These are phyloP conservation scores for Lepisosteus oculatus DNA, from an alignment of 2,113 vertebrate genomes.

Conservation along the genomic window DNA sequence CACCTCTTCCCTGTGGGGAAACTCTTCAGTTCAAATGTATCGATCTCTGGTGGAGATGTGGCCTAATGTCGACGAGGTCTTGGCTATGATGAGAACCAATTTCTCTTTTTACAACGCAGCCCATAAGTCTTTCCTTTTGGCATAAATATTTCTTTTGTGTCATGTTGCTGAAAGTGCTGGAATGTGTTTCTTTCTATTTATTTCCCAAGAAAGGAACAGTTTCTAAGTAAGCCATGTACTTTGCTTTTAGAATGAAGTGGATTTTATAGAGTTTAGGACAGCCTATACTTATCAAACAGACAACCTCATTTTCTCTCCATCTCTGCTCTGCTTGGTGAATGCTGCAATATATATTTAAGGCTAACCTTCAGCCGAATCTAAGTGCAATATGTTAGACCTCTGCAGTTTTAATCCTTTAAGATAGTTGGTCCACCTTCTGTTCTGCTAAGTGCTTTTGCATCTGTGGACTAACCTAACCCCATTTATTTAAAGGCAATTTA, in stretches of 20 bases:
- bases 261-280: constrained; percentile 37
- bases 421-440: constrained; percentile 24
- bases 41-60: too few species aligned
- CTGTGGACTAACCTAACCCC: neutral
- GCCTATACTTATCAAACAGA: constrained; percentile 55
- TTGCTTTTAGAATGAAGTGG: constrained; percentile 55
- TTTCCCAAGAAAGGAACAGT: constrained; percentile 10
- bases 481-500: neutral
- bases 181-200: constrained; percentile 22
- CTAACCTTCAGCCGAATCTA: constrained; percentile 29
- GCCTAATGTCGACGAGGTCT: too few species aligned
- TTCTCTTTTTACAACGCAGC: too few species aligned
- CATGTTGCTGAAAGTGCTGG: constrained; percentile 20
- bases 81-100: too few species aligned
- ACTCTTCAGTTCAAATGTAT: too few species aligned
- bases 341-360: constrained; percentile 37
- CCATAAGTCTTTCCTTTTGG: too few species aligned
- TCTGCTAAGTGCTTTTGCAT: constrained; percentile 1
- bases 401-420: constrained; percentile 44
- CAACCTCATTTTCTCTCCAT: constrained; percentile 54
- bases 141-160: neutral
- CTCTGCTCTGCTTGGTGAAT: constrained; percentile 27
- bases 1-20: too few species aligned
- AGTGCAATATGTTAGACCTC: constrained; percentile 39
- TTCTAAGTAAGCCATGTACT: constrained; percentile 38